Conservation (phyloP, 2,797 vertebrate species). For the Eupleurogrammus muticus region DNA sequence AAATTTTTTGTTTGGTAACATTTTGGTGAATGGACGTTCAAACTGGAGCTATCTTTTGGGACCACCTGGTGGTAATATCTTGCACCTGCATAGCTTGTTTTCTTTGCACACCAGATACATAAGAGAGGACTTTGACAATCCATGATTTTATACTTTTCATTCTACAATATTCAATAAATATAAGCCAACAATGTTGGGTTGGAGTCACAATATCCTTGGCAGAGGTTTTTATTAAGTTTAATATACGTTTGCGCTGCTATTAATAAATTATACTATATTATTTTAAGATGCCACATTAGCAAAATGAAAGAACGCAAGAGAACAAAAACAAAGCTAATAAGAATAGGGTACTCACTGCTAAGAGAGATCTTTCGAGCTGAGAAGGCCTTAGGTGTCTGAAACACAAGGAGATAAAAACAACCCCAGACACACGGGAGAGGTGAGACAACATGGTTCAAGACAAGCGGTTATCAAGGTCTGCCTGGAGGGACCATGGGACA, state of each 20-base stretch:
- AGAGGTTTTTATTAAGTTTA: not conserved
- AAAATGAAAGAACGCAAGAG: not conserved
- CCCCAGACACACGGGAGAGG: conserved; percentile 67
- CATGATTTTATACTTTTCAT: too few relatives aligned
- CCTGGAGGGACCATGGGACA: conserved; percentile 37
- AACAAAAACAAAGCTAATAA: not conserved
- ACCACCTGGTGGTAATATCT: too few relatives aligned
- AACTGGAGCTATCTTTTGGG: too few relatives aligned
- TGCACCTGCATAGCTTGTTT: too few relatives aligned
- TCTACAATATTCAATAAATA: too few relatives aligned
- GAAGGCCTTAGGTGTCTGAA: conserved; percentile 89
- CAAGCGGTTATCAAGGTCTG: conserved; percentile 45
- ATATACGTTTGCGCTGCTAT: not conserved
- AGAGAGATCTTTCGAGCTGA: conserved; percentile 92
- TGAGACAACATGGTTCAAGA: conserved; percentile 58
- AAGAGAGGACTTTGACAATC: too few relatives aligned
- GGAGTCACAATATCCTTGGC: too few relatives aligned
- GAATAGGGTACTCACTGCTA: conserved; percentile 85
- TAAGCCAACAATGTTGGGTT: too few relatives aligned
- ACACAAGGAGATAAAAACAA: conserved; percentile 74
- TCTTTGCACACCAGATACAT: too few relatives aligned
- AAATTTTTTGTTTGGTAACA: too few relatives aligned
- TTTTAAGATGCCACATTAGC: not conserved
- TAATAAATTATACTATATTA: not conserved
- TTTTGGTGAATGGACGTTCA: too few relatives aligned